Conservation (phyloP, 1,140 invertebrate genomes). For the Mya arenaria region DNA sequence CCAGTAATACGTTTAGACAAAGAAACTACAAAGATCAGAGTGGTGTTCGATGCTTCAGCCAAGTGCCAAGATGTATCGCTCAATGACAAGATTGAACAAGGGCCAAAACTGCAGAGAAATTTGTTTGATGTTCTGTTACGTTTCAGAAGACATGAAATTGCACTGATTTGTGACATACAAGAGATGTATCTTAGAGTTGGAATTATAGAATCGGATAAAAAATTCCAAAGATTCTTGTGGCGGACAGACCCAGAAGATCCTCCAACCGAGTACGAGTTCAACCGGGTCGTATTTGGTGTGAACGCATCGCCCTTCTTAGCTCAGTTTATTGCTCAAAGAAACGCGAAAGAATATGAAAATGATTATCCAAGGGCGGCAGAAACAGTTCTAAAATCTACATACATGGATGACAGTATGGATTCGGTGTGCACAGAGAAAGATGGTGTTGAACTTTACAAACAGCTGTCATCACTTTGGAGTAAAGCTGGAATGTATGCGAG, state of each 20-base stretch:
- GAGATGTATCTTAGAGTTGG: conserved; percentile 46
- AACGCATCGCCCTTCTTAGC: conserved; percentile 39
- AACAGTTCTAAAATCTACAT: conserved; percentile 6
- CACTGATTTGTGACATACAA: conserved; percentile 31
- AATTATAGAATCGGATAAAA: neutral
- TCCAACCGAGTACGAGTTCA: conserved; percentile 45
- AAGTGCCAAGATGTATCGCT: conserved; percentile 25
- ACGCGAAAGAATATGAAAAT: conserved; percentile 4
- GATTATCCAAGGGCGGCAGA: neutral
- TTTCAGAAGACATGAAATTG: conserved; percentile 57
- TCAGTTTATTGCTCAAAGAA: conserved; percentile 19
- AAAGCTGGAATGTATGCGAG: conserved; percentile 1
- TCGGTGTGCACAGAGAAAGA: neutral
- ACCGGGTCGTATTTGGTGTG: conserved; percentile 35
- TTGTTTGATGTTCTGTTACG: conserved; percentile 56
- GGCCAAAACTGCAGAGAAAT: conserved; percentile 77
- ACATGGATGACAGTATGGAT: conserved; percentile 14
- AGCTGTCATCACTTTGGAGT: neutral
- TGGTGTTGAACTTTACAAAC: neutral
- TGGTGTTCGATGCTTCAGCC: conserved; percentile 46
- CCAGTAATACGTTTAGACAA: conserved; percentile 40
- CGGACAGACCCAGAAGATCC: neutral
- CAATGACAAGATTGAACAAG: conserved; percentile 57
- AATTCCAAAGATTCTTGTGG: conserved; percentile 45
- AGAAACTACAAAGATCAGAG: conserved; percentile 36